Base-by-base conservation (phyloP, 2,113 vertebrate genomes). In the Semnornis frantzii region DNA sequence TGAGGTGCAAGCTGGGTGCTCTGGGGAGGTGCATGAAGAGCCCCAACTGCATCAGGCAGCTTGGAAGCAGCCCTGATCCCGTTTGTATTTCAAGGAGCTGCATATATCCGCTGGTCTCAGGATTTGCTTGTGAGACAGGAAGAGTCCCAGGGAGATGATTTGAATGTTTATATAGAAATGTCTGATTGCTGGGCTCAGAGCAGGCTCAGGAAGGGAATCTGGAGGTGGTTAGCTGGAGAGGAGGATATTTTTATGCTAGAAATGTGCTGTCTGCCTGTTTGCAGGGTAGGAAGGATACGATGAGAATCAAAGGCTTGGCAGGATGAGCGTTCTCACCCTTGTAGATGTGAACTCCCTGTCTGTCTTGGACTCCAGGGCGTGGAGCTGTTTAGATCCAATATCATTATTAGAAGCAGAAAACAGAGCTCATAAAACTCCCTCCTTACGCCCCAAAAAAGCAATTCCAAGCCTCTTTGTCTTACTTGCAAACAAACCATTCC, bases 281-380 rank as follows among this genome's bases (percentile, higher is more conserved):
- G 92, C 50, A 72, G 92, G 59, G 89, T 93, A 84, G 89, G 89
- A 94, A 92, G 86, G 92, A 93, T 82, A 72, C 21, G 1, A 60
- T 10, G 74, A 55, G 89, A 92, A 92, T 95, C 96, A 96, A 93
- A 94, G 85, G 50, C 89, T 96, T 95, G 91, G 95, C 95, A 87
- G 91, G 81, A 93, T 12, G 68, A 95, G 57, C n/a, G 6, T 85
- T 93, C 92, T 87, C 89, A 55, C 66, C 95, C 78, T 73, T 0
- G 0, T 82, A 59, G 91, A 93, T 76, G 83, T 84, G 92, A 93
- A 86, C 90, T 93, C 83, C 72, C 90, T 20, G 28, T 94, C 94
- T 90, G 89, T 39, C 39, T 17, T 80, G 69, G 64, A 33, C 82
- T 89, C 68, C 9, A 30, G 90, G 73, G 77, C 9, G 3, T 82